A percentile compares a stretch with the other conserved stretches of the same genome.
Evolutionary conservation across 2,113 vertebrate species (phyloP).

Genomic region (Alethe diademata): DNA sequence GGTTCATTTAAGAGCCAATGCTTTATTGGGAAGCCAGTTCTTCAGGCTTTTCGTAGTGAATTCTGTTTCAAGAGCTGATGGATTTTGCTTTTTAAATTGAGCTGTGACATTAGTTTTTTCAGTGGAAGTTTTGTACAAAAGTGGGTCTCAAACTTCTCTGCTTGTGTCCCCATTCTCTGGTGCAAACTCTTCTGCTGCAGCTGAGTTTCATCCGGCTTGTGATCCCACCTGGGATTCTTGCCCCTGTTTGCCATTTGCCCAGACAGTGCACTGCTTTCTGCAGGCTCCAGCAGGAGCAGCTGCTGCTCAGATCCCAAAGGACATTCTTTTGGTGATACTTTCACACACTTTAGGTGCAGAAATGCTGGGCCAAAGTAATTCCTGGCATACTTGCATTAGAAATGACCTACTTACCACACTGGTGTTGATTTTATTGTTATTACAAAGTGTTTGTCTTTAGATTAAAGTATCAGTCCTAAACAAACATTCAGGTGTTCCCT

Average conservation of each 20-base stretch:
- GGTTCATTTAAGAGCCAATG: neutral
- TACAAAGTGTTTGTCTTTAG: neutral
- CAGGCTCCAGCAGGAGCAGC: neutral
- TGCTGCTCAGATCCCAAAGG: neutral
- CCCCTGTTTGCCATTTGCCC: neutral
- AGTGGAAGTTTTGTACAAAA: neutral
- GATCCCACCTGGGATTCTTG: neutral
- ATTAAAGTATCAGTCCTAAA: slow-evolving; percentile 2
- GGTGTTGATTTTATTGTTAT: neutral
- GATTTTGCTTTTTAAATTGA: neutral
- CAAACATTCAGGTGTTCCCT: neutral
- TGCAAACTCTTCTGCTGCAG: neutral
- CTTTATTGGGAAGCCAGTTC: neutral
- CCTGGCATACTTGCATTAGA: neutral
- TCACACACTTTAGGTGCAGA: neutral
- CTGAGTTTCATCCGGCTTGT: neutral
- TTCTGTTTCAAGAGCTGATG: neutral
- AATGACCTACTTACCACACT: neutral
- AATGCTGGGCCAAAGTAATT: neutral
- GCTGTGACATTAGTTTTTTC: neutral
- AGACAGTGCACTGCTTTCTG: neutral
- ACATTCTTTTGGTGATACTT: neutral
- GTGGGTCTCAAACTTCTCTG: neutral
- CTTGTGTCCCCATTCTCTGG: neutral
- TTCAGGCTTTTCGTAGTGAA: neutral